Conservation (phyloP, 2,888 invertebrate genomes). For the Pammene fasciana region DNA sequence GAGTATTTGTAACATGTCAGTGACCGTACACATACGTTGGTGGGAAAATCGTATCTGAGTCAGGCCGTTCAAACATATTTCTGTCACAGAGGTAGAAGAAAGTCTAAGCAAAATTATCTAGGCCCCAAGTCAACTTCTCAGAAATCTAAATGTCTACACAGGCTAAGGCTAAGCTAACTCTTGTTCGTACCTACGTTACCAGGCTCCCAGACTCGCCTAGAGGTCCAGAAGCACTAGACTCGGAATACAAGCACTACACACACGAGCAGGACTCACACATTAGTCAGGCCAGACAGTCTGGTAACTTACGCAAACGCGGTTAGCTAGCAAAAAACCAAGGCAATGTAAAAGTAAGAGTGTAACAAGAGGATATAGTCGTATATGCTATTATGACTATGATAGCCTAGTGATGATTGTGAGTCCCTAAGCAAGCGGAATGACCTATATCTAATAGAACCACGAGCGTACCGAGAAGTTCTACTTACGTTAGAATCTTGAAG, state of each 20-base stretch:
- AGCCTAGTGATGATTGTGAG: too few species aligned
- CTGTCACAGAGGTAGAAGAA: background rate
- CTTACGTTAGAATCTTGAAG: too few species aligned
- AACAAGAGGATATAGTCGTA: too few species aligned
- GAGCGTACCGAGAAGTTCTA: too few species aligned
- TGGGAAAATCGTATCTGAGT: background rate
- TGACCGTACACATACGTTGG: background rate
- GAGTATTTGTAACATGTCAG: background rate
- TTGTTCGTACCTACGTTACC: conserved; percentile 75
- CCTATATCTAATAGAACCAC: too few species aligned
- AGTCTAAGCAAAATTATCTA: background rate
- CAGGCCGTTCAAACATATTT: background rate
- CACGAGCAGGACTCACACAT: conserved; percentile 34
- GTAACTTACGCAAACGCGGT: conserved; percentile 11
- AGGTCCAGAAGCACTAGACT: conserved; percentile 68
- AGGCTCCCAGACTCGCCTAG: conserved; percentile 63
- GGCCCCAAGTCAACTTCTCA: background rate
- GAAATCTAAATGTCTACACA: conserved; percentile 18
- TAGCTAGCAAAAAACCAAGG: conserved; percentile 7
- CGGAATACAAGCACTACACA: conserved; percentile 50
- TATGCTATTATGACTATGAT: too few species aligned
- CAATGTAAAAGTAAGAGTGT: background rate
- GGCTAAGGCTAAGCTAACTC: conserved; percentile 53
- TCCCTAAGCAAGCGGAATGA: too few species aligned
- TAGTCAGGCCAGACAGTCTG: conserved; percentile 12